phyloP scores from a whole-genome alignment of 1,140 invertebrate species.

The Pristionchus pacificus region DNA sequence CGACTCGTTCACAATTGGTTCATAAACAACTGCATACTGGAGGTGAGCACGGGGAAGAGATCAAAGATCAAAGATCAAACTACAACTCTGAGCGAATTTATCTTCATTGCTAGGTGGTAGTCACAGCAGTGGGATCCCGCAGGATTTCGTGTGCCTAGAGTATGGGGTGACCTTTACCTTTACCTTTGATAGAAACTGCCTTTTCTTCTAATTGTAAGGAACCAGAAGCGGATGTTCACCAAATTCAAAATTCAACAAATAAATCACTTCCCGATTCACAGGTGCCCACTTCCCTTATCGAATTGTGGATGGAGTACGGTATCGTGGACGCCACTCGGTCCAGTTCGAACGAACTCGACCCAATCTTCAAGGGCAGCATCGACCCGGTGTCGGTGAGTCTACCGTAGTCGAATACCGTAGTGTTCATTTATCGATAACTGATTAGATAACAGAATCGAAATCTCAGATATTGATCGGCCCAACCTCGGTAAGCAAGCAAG shows the following conservation, averaged over 20 bases:
- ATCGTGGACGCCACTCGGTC: slow-evolving; percentile 42
- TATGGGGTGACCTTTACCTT: no score
- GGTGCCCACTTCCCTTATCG: slow-evolving; percentile 44
- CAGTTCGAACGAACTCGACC: slow-evolving; percentile 18
- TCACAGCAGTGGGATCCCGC: no score
- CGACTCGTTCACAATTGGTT: slow-evolving; percentile 30
- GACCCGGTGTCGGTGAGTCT: slow-evolving; percentile 15
- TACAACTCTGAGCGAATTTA: no score
- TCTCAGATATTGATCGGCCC: no score
- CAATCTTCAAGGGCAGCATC: slow-evolving; percentile 33
- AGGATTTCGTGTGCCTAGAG: no score
- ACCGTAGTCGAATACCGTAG: slow-evolving; percentile 3
- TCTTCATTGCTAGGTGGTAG: no score
- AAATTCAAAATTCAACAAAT: slow-evolving; percentile 38
- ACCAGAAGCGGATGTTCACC: background rate
- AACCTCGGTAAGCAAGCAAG: no score
- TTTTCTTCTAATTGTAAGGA: background rate
- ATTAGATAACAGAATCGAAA: no score
- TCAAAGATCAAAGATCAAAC: no score
- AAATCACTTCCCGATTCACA: slow-evolving; percentile 5
- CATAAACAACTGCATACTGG: slow-evolving; percentile 22
- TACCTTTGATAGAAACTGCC: no score
- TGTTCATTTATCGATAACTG: no score
- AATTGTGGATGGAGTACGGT: slow-evolving; percentile 54
- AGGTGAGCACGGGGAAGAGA: no score